A percentile compares a stretch with the other conserved stretches of the same genome.
phyloP scores from a whole-genome alignment of 2,797 vertebrate species.

The Lerista edwardsae region DNA sequence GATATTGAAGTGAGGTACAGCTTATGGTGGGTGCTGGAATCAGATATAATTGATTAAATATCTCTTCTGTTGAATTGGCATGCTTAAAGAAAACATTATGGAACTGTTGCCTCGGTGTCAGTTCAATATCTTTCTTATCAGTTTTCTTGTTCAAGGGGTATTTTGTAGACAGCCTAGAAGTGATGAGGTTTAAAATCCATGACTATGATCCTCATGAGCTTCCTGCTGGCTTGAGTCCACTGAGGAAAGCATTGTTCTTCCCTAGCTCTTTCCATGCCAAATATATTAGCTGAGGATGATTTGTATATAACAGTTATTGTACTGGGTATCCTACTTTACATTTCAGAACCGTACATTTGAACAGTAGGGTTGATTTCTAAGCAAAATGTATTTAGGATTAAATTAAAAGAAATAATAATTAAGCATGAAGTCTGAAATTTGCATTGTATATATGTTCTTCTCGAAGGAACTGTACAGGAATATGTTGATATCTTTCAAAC shows the following conservation, averaged over 20 bases:
- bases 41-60: no score
- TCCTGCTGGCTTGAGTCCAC: not conserved
- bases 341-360: not conserved
- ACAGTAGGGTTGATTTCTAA: not conserved
- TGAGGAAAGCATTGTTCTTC: conserved; percentile 8
- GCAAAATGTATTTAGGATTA: not conserved
- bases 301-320: conserved; percentile 18
- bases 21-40: no score
- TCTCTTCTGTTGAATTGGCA: no score
- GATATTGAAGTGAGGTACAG: no score
- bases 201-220: not conserved
- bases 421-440: conserved; percentile 16
- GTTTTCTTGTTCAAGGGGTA: not conserved
- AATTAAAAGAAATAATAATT: conserved; percentile 15
- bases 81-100: no score
- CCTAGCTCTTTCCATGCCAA: conserved; percentile 13
- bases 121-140: no score
- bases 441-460: conserved; percentile 21
- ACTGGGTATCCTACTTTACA: conserved; percentile 19
- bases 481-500: not conserved
- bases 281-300: conserved; percentile 41
- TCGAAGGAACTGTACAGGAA: not conserved
- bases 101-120: no score
- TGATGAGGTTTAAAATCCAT: not conserved
- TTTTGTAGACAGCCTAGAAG: not conserved